Conservation (phyloP, 92 coral and sea anemone genomes). For the Heteractis magnifica region DNA sequence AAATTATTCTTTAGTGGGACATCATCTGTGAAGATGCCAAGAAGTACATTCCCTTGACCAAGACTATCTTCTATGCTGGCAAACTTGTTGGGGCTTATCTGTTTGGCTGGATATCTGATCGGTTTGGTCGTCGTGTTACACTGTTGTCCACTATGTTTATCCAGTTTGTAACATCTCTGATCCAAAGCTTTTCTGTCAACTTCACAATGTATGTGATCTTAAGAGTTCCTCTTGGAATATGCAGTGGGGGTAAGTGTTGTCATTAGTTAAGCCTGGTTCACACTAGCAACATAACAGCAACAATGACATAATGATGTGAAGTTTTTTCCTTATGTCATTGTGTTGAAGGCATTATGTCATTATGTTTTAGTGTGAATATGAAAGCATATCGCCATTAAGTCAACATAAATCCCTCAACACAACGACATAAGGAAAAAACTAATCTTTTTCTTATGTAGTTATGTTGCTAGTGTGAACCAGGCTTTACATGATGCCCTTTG, state of each 20-base stretch:
- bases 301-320: too few relatives aligned
- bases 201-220: constrained; percentile 86
- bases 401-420: too few relatives aligned
- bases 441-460: too few relatives aligned
- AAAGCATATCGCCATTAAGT: too few relatives aligned
- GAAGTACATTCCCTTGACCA: constrained; percentile 87
- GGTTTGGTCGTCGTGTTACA: constrained; percentile 86
- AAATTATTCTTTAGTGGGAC: constrained; percentile 59
- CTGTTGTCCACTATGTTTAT: constrained; percentile 80
- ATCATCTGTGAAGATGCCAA: constrained; percentile 86
- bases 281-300: too few relatives aligned
- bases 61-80: constrained; percentile 95
- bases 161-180: constrained; percentile 82
- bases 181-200: constrained; percentile 88
- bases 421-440: too few relatives aligned
- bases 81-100: constrained; percentile 94
- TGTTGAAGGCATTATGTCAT: too few relatives aligned
- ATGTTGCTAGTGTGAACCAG: too few relatives aligned
- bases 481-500: constrained; percentile 53
- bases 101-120: constrained; percentile 97
- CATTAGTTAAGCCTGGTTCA: constrained; percentile 34
- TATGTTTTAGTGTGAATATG: too few relatives aligned
- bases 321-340: too few relatives aligned
- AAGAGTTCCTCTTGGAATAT: constrained; percentile 89
- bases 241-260: constrained; percentile 87